Conservation (phyloP, 1,140 invertebrate genomes). For the Philaenus spumarius region DNA sequence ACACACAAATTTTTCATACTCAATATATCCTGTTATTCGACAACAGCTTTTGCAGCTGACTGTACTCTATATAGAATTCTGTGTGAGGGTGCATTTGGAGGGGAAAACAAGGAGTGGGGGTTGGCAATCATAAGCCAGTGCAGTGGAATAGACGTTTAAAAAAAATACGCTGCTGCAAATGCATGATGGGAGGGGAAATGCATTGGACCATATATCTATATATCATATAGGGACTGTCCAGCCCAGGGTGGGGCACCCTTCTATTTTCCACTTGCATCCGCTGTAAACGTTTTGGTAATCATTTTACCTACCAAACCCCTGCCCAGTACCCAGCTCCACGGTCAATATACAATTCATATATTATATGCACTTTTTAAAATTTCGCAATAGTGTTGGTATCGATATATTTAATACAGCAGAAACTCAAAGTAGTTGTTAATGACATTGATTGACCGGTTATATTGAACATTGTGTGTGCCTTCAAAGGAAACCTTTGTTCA, state of each 20-base stretch:
- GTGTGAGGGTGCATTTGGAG: neutral
- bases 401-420: too few species aligned
- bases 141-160: neutral
- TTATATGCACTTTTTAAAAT: too few species aligned
- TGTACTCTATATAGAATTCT: conserved; percentile 16
- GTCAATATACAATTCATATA: too few species aligned
- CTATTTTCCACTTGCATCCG: conserved; percentile 1
- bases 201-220: conserved; percentile 3
- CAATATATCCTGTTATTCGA: neutral
- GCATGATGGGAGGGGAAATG: conserved; percentile 3
- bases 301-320: neutral
- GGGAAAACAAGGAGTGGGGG: neutral
- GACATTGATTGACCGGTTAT: neutral
- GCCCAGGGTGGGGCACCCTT: neutral
- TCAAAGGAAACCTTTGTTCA: too few species aligned
- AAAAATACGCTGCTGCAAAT: conserved; percentile 4
- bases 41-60: conserved; percentile 7
- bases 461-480: neutral
- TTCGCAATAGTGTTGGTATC: too few species aligned
- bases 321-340: too few species aligned
- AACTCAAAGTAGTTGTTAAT: too few species aligned
- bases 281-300: neutral
- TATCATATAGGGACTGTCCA: conserved; percentile 9
- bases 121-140: conserved; percentile 6
- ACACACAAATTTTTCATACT: neutral